Percentiles rank a stretch among this genome's conserved stretches.
Conservation (phyloP, 2,888 invertebrate species). For the Mythimna impura region DNA sequence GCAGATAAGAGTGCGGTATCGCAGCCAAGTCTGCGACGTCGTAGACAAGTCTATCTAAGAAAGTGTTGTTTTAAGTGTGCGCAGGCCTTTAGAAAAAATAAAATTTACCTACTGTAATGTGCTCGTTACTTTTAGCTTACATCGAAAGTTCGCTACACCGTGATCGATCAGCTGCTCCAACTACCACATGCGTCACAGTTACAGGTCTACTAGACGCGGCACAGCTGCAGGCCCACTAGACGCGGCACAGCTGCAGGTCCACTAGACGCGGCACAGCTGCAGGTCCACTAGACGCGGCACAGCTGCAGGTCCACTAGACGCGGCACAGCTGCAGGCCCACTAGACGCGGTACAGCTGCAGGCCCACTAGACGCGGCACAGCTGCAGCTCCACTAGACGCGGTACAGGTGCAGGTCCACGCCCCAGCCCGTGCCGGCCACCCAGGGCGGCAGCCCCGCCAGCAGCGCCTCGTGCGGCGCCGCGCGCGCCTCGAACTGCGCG, state of each 20-base stretch:
- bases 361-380: conserved; percentile 77
- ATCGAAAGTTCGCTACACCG: background rate
- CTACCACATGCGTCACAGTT: conserved; percentile 3
- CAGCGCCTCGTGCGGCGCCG: conserved; percentile 57
- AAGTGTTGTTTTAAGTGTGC: too few species aligned
- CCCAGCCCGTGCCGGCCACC: conserved; percentile 93
- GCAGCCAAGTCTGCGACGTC: too few species aligned
- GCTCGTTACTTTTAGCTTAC: background rate
- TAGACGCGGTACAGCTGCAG: conserved; percentile 13
- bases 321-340: conserved; percentile 6
- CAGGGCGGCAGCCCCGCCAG: conserved; percentile 87
- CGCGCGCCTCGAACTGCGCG: conserved; percentile 82
- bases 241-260: conserved; percentile 10
- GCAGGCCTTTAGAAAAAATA: too few species aligned
- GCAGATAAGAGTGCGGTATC: too few species aligned
- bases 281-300: conserved; percentile 64
- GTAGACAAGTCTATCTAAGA: too few species aligned
- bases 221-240: conserved; percentile 9
- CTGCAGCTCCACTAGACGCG: conserved; percentile 86
- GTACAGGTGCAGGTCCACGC: conserved; percentile 92
- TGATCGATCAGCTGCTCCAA: too few species aligned
- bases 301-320: conserved; percentile 89
- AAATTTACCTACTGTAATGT: background rate
- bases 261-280: conserved; percentile 12
- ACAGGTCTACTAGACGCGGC: conserved; percentile 7